Evolutionary conservation across 2,888 invertebrate genomes (phyloP), one percentile per base, ranked within the genome.

Genomic region (Aelia acuminata): DNA sequence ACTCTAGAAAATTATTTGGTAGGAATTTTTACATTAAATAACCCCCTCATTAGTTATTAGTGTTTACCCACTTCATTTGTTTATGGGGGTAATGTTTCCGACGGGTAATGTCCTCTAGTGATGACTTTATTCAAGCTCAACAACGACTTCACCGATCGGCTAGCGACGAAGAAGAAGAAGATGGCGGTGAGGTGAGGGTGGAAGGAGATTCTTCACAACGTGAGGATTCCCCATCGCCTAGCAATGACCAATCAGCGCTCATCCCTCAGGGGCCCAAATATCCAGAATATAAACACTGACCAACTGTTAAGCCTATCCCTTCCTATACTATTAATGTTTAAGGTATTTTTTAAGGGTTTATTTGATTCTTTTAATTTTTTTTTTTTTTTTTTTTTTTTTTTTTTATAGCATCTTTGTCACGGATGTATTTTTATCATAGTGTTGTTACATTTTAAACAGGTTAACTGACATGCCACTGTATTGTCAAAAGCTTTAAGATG

Each of bases 121-220:
- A 96, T 96, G 96, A 96, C 95, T 97, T 97, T 96, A 96, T 97
- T 96, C 96, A 97, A 96, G 97, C 97, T 96, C 97, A 96, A 96
- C 97, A 96, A 96, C 96, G 96, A 95, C 95, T 96, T 96, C 97
- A 96, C 96, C 96, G 96, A 95, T 97, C 97, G 96, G 97, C 96
- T 95, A 97, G 96, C 96, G 96, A 97, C 94, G 94, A 94, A 93
- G 94, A 93, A 93, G 93, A 93, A 92, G 91, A 93, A 93, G 93
- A 75, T 88, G 93, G 93, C 93, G 93, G 93, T 92, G 92, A 91
- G 90, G 92, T 93, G 92, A 93, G 93, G 91, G 93, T 93, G 92
- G 88, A 88, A 87, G 87, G 87, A 86, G 89, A 88, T 48, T 89
- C 89, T 35, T 89, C 87, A 15, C 93, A 93, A 92, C 88, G 80